Evolutionary conservation across 2,888 invertebrate genomes (phyloP).

Genomic region (Rhingia rostrata): DNA sequence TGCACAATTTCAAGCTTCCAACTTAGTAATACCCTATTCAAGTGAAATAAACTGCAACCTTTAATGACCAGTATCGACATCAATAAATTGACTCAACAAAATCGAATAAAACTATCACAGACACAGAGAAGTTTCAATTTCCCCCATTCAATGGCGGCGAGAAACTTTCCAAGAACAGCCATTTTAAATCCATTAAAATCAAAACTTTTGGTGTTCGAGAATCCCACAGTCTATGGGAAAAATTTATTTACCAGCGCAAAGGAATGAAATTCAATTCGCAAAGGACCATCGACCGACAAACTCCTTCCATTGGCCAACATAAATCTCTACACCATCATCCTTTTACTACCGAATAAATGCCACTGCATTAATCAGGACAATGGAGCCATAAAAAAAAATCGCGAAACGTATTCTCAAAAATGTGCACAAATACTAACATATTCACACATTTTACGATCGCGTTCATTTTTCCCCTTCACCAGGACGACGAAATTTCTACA

Average conservation of each 20-base stretch:
- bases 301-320: background rate
- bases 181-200: conserved; percentile 58
- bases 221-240: conserved; percentile 29
- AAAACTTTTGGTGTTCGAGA: conserved; percentile 30
- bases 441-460: conserved; percentile 55
- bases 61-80: too few species aligned
- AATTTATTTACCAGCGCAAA: conserved; percentile 20
- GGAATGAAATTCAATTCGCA: conserved; percentile 34
- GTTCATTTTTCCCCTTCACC: conserved; percentile 39
- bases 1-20: too few species aligned
- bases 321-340: background rate
- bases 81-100: too few species aligned
- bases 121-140: background rate
- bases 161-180: conserved; percentile 15
- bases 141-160: conserved; percentile 15
- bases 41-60: too few species aligned
- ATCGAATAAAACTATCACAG: background rate
- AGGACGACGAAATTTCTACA: conserved; percentile 1
- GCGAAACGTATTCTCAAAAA: conserved; percentile 39
- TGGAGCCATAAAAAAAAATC: conserved; percentile 31
- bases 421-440: conserved; percentile 33
- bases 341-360: conserved; percentile 13
- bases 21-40: too few species aligned
- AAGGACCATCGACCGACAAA: conserved; percentile 18
- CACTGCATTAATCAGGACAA: conserved; percentile 50